These are phyloP conservation scores for Campylomormyrus tamandua DNA, from an alignment of 2,113 vertebrate genomes.

Conservation along the genomic window DNA sequence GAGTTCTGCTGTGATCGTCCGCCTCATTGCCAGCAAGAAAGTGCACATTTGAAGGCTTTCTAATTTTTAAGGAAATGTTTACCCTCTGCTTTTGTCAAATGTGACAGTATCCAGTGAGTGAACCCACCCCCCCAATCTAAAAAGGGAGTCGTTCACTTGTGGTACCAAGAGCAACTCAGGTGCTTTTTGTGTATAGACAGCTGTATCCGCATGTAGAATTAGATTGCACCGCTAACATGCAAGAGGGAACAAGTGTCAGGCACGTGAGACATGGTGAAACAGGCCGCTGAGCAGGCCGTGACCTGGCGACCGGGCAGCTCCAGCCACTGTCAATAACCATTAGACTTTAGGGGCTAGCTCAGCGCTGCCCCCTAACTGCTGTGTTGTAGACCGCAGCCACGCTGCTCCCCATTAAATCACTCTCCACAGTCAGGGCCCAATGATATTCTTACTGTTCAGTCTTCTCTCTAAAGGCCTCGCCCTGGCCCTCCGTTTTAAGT, in stretches of 20 bases:
- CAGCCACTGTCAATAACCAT: constrained; percentile 69
- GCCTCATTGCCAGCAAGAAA: not conserved
- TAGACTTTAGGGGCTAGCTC: constrained; percentile 59
- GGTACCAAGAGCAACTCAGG: not conserved
- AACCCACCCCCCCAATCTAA: not conserved
- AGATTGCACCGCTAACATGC: constrained; percentile 37
- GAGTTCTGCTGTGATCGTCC: not conserved
- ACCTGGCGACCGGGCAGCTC: constrained; percentile 64
- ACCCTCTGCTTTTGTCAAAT: not conserved
- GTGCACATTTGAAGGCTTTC: not conserved
- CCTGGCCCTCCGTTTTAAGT: constrained; percentile 32
- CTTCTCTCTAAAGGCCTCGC: constrained; percentile 41
- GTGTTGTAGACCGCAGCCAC: constrained; percentile 51
- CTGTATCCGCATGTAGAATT: constrained; percentile 39
- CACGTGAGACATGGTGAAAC: constrained; percentile 48
- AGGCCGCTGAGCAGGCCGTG: constrained; percentile 65
- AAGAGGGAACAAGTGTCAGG: constrained; percentile 37
- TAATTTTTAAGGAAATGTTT: not conserved
- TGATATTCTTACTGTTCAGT: constrained; percentile 48
- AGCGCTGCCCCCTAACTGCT: constrained; percentile 60
- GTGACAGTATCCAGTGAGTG: not conserved
- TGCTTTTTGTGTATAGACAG: constrained; percentile 32
- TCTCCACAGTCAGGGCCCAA: constrained; percentile 51
- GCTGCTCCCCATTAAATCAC: constrained; percentile 58
- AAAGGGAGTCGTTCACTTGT: not conserved